Evolutionary conservation across 2,888 invertebrate species (phyloP), one percentile per base, ranked within the genome.

Genomic region (Galerucella pusilla): DNA sequence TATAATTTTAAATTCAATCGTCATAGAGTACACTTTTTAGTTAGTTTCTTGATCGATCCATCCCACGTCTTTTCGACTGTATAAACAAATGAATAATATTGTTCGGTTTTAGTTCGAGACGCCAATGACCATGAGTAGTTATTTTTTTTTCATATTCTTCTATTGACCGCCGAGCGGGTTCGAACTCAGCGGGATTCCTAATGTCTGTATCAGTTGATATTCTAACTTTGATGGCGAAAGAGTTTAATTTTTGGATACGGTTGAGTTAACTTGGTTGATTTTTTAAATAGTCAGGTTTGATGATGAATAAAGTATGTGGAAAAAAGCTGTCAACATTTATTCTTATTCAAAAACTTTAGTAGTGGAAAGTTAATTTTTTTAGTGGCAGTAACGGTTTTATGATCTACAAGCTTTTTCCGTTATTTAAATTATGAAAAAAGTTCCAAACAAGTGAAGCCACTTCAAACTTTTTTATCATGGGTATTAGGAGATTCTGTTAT

Each of bases 101-200:
- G 70, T 70, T 70, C 70, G 74, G 70, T 66, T 20, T 20, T 74
- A 54, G 59, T 45, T 70, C 69, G 42, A 71, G 68, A 71, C 75
- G 71, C 71, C 71, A 68, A 68, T 75, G 75, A 75, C 69, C 60
- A 67, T 63, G 71, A 67, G 64, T 68, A 71, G 63, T 71, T 75
- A 57, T 68, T 74, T 59, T 61, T 75, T 75, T 69, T 45, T 71
- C 46, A n/a, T 46, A 28, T 45, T 60, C 72, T 59, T 67, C 72
- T 72, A 66, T 72, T 71, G 78, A 68, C 75, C 75, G 73, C 75
- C 71, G 74, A 78, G 76, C 78, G 75, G 76, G 78, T 78, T 78
- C 73, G 69, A 74, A 72, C 76, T 66, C 78, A 78, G 78, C 78
- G 70, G 78, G 78, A 76, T 71, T 70, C 75, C 75, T 77, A 78